These are phyloP conservation scores for Cecidostiba fungosa DNA, from an alignment of 2,888 invertebrate species.

Conservation along the genomic window DNA sequence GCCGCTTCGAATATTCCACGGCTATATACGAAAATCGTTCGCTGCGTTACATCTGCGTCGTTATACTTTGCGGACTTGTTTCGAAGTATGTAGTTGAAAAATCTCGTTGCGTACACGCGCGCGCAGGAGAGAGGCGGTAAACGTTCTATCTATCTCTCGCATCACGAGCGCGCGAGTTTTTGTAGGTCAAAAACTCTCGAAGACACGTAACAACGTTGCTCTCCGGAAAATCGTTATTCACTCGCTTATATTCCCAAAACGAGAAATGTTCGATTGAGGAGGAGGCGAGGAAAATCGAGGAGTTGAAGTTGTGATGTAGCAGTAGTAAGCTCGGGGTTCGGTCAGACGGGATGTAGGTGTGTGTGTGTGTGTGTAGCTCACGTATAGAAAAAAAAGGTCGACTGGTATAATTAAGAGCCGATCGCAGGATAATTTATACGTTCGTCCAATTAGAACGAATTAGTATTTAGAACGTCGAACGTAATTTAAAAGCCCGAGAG, in stretches of 20 bases:
- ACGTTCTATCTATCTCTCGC: neutral
- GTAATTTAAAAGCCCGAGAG: neutral
- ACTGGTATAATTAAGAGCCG: slow-evolving; percentile 6
- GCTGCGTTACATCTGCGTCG: neutral
- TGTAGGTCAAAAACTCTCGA: slow-evolving; percentile 1
- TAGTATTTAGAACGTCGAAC: slow-evolving; percentile 8
- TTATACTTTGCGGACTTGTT: neutral
- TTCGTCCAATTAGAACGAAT: neutral
- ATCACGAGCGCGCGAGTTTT: neutral
- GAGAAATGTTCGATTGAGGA: neutral
- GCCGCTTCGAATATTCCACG: slow-evolving; percentile 57
- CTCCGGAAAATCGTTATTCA: neutral
- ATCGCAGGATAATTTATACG: neutral
- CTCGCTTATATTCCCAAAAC: neutral
- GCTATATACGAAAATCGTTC: slow-evolving; percentile 11
- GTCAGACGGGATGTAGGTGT: neutral
- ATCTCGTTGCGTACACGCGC: neutral
- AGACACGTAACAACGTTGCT: neutral
- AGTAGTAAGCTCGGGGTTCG: slow-evolving; percentile 7
- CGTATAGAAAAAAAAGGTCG: neutral
- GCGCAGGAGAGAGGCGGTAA: neutral
- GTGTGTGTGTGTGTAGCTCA: neutral
- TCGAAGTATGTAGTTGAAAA: neutral
- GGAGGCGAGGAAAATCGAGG: neutral
- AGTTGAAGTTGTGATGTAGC: neutral